Evolutionary conservation across 2,888 invertebrate species (phyloP).

Genomic region (Campopleginae sp.): DNA sequence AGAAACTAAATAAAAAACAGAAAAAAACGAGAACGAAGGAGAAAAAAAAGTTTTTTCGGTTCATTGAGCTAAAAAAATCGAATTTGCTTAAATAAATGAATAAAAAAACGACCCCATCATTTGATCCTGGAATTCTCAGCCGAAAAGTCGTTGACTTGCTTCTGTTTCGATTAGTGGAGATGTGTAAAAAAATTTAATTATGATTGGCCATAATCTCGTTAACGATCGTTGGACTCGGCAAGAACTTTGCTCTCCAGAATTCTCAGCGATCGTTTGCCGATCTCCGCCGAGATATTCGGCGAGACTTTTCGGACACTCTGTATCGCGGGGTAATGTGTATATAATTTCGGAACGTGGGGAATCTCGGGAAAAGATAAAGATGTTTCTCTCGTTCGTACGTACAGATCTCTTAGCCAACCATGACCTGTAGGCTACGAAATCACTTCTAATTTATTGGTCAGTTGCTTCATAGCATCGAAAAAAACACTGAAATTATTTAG

Average conservation of each 20-base stretch:
- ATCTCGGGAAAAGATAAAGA: conserved; percentile 63
- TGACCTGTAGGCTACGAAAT: conserved; percentile 72
- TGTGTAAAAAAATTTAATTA: background rate
- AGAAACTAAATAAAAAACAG: background rate
- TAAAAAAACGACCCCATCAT: too few species aligned
- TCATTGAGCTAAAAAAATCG: conserved; percentile 19
- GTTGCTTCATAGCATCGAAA: conserved; percentile 67
- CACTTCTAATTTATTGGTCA: conserved; percentile 70
- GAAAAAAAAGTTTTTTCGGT: conserved; percentile 35
- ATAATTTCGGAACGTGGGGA: conserved; percentile 8
- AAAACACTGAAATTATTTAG: conserved; percentile 60
- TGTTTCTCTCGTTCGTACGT: conserved; percentile 56
- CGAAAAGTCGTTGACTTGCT: background rate
- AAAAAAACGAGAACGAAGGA: background rate
- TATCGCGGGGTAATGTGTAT: background rate
- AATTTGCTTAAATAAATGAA: background rate
- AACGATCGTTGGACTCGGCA: background rate
- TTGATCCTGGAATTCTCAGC: too few species aligned
- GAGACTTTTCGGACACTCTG: conserved; percentile 6
- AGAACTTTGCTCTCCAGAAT: background rate
- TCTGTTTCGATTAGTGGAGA: background rate
- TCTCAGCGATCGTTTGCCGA: background rate
- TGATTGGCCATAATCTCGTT: background rate
- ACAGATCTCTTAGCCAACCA: conserved; percentile 61
- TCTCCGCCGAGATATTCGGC: too few species aligned